phyloP scores from a whole-genome alignment of 2,113 vertebrate species.

The Columba janthina region DNA sequence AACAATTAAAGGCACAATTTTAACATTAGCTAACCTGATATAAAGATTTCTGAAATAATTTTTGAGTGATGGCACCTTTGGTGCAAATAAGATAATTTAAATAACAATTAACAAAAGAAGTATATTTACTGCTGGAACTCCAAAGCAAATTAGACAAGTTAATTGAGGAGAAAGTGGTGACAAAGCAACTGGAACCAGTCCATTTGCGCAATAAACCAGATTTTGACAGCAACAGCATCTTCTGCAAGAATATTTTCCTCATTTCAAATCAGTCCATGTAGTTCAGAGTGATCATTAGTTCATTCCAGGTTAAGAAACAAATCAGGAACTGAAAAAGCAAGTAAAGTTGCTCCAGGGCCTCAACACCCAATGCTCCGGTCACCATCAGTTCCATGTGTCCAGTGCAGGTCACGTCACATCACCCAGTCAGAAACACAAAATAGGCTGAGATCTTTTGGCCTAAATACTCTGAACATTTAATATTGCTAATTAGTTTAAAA shows the following conservation, averaged over 20 bases:
- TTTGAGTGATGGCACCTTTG: not conserved
- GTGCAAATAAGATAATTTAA: not conserved
- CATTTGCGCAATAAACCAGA: not conserved
- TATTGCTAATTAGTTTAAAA: not conserved
- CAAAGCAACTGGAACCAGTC: not conserved
- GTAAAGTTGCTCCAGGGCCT: not conserved
- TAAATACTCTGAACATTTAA: not conserved
- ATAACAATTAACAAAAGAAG: not conserved
- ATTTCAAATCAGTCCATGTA: not conserved
- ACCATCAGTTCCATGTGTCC: not conserved
- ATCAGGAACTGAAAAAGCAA: not conserved
- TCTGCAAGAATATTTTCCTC: not conserved
- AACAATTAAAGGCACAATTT: not conserved
- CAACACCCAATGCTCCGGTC: not conserved
- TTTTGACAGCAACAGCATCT: conserved; percentile 3
- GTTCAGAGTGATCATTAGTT: not conserved
- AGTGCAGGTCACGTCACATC: not conserved
- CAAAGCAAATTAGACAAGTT: not conserved
- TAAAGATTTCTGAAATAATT: not conserved
- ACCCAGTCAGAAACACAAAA: not conserved
- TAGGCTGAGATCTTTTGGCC: not conserved
- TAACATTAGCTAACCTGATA: not conserved
- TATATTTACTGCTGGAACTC: not conserved
- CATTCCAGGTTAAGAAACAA: not conserved
- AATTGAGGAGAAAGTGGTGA: not conserved